Conservation (phyloP, 2,113 vertebrate genomes). For the Toxotes chatareus region DNA sequence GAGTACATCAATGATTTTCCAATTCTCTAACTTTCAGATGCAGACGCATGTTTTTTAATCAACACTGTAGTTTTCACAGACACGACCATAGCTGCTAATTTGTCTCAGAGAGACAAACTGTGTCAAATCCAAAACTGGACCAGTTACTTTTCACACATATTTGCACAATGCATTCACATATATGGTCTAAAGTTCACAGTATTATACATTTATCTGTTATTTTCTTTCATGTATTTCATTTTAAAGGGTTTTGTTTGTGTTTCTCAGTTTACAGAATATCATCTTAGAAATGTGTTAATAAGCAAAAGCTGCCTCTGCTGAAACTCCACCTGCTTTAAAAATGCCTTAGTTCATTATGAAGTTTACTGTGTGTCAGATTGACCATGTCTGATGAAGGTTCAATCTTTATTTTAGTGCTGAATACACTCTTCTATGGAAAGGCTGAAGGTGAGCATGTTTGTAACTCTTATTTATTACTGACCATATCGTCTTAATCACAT, state of each 20-base stretch:
- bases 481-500: too few relatives aligned
- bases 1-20: conserved; percentile 2
- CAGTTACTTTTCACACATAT: not conserved
- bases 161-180: too few relatives aligned
- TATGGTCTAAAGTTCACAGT: not conserved
- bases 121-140: not conserved
- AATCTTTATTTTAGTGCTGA: conserved; percentile 18
- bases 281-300: not conserved
- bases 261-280: not conserved
- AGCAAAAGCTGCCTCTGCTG: too few relatives aligned
- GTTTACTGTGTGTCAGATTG: not conserved
- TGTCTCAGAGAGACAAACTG: too few relatives aligned
- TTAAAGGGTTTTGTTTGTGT: not conserved
- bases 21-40: not conserved
- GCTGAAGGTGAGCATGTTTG: not conserved
- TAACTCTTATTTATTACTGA: too few relatives aligned
- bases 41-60: not conserved
- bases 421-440: not conserved
- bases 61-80: not conserved
- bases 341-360: not conserved
- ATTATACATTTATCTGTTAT: not conserved
- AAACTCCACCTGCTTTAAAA: too few relatives aligned
- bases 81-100: too few relatives aligned
- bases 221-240: not conserved
- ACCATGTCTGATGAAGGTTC: not conserved